These are phyloP conservation scores for Pardalotus punctatus DNA, from an alignment of 2,113 vertebrate genomes.

Conservation along the genomic window DNA sequence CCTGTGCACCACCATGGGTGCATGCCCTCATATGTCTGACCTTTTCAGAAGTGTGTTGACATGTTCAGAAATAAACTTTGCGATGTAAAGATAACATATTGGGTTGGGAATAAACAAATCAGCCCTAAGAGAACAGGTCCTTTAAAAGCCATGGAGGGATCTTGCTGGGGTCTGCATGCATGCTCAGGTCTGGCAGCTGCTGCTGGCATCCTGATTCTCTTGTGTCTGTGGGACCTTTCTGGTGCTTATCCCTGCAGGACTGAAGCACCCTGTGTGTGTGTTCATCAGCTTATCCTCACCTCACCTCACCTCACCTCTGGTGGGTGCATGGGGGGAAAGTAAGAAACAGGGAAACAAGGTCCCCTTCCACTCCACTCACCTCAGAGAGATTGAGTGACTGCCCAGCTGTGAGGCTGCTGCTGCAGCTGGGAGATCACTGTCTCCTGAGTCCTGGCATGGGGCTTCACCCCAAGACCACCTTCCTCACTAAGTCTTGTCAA, in stretches of 20 bases:
- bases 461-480: neutral
- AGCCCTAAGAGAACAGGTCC: neutral
- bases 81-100: slow-evolving; percentile 58
- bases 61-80: slow-evolving; percentile 74
- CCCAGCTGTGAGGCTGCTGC: neutral
- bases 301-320: neutral
- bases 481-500: neutral
- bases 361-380: neutral
- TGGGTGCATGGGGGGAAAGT: neutral
- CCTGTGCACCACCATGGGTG: neutral
- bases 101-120: slow-evolving; percentile 47
- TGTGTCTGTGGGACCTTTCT: neutral
- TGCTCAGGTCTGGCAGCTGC: neutral
- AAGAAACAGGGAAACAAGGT: neutral
- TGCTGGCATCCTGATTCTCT: neutral
- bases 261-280: neutral
- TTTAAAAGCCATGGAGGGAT: slow-evolving; percentile 37
- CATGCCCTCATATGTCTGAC: slow-evolving; percentile 62
- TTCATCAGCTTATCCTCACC: neutral
- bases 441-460: neutral
- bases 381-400: neutral
- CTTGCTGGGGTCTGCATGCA: neutral
- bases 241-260: neutral
- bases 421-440: neutral
- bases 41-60: slow-evolving; percentile 75